Evolutionary conservation across 2,888 invertebrate genomes (phyloP).

Genomic region (Bombyx huttoni): DNA sequence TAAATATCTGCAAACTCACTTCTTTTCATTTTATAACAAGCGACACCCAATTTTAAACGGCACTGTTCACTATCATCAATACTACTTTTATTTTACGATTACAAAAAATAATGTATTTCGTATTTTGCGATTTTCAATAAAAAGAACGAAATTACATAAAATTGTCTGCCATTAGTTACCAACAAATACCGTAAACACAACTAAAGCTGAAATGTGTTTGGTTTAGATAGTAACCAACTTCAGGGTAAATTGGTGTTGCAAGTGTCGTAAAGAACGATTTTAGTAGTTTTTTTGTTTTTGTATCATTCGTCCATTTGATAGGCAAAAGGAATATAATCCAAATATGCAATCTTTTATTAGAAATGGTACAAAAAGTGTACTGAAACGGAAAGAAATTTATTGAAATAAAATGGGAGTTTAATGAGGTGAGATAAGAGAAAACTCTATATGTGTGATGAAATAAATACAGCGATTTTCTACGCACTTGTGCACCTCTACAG

Average conservation of each 20-base stretch:
- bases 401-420: no score
- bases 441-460: no score
- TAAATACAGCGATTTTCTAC: no score
- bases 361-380: no score
- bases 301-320: no score
- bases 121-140: slow-evolving; percentile 14
- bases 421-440: no score
- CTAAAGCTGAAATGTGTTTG: slow-evolving; percentile 40
- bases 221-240: slow-evolving; percentile 17
- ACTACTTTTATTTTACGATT: slow-evolving; percentile 10
- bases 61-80: slow-evolving; percentile 50
- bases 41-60: slow-evolving; percentile 43
- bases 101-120: slow-evolving; percentile 14
- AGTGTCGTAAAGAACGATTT: background rate
- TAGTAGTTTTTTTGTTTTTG: background rate
- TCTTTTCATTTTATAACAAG: slow-evolving; percentile 53
- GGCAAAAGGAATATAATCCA: no score
- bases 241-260: slow-evolving; percentile 9
- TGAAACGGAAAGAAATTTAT: no score
- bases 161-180: slow-evolving; percentile 17
- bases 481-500: no score
- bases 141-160: slow-evolving; percentile 13
- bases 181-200: slow-evolving; percentile 48
- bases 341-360: no score
- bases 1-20: slow-evolving; percentile 61